These are phyloP conservation scores for Caenorhabditis inopinata DNA, from an alignment of 1,140 invertebrate genomes.

Conservation along the genomic window DNA sequence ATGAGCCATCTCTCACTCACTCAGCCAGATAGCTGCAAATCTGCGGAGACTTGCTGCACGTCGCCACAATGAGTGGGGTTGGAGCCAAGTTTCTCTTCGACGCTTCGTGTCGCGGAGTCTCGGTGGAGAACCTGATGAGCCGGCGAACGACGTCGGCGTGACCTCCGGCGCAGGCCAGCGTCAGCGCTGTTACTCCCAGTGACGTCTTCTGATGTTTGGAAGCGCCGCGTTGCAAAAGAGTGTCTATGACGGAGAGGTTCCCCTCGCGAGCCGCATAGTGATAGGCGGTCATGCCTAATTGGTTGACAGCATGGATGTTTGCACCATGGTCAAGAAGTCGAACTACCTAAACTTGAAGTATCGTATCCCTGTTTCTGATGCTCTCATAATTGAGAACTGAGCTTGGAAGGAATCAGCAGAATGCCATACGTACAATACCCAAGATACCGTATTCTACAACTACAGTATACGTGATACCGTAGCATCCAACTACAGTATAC, in stretches of 20 bases:
- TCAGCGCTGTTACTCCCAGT: neutral
- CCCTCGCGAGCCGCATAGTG: conserved; percentile 3
- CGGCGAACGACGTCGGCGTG: neutral
- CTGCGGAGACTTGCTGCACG: neutral
- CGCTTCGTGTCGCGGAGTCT: neutral
- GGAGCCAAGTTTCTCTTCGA: neutral
- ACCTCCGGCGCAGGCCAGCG: neutral
- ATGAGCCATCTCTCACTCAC: neutral
- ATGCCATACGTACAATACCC: no score
- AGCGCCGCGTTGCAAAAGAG: neutral
- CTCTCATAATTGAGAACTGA: no score
- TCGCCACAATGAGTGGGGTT: neutral
- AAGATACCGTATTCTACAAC: no score
- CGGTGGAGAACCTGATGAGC: neutral
- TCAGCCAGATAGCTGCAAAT: neutral
- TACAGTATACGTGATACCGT: no score
- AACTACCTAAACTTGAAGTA: no score
- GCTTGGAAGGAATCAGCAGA: no score
- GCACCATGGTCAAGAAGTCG: neutral
- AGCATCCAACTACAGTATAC: no score
- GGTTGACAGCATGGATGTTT: neutral
- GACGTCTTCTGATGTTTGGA: neutral
- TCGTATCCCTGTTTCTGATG: no score
- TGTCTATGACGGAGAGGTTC: neutral
- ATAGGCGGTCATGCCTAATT: neutral